Evolutionary conservation across 2,797 vertebrate species (phyloP).

Genomic region (Pachyuromys duprasi): DNA sequence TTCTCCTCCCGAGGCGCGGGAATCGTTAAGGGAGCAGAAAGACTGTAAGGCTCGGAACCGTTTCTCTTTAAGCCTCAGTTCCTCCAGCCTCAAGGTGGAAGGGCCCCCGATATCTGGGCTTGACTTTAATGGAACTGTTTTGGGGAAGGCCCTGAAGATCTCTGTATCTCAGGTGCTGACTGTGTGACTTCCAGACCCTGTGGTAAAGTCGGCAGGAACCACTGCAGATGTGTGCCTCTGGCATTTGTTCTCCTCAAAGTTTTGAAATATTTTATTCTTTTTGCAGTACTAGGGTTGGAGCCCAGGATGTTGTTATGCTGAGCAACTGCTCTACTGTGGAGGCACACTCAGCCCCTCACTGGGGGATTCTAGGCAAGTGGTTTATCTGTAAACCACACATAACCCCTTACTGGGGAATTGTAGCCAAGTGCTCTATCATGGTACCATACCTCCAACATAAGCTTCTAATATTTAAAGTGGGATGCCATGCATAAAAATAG

Average conservation of each 20-base stretch:
- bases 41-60: background rate
- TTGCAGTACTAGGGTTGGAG: too few species aligned
- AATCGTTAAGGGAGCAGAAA: background rate
- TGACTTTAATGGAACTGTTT: background rate
- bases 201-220: background rate
- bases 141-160: background rate
- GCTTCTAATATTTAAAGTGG: background rate
- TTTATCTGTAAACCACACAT: background rate
- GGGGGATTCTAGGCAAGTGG: background rate
- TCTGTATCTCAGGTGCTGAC: fast-evolving
- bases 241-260: background rate
- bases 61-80: background rate
- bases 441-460: background rate
- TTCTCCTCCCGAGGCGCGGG: background rate
- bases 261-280: background rate
- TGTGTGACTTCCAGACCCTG: background rate
- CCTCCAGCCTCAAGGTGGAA: background rate
- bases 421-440: too few species aligned
- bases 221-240: background rate
- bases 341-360: background rate
- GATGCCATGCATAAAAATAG: background rate
- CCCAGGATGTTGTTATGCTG: background rate
- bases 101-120: fast-evolving
- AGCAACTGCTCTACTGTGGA: background rate
- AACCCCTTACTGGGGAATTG: background rate